These are phyloP conservation scores for Apis dorsata DNA, from an alignment of 1,140 invertebrate species.

Conservation along the genomic window DNA sequence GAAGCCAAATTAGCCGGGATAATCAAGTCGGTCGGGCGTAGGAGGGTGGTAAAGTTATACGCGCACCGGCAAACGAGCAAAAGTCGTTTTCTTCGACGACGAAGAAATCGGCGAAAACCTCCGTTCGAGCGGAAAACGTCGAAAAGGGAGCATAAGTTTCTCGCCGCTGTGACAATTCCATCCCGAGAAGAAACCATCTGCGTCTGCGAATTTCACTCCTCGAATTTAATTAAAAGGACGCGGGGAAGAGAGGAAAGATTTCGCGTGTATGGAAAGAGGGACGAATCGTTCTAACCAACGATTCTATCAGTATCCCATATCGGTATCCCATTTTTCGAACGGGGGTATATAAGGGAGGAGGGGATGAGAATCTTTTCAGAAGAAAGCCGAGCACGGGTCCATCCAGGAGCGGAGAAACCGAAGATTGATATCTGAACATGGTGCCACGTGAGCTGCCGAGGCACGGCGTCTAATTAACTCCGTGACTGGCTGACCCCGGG, in stretches of 20 bases:
- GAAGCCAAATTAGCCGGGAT: conserved; percentile 69
- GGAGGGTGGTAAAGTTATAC: conserved; percentile 51
- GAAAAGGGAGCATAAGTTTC: background rate
- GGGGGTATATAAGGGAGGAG: background rate
- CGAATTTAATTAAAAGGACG: conserved; percentile 25
- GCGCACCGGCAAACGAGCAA: conserved; percentile 24
- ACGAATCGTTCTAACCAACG: conserved; percentile 20
- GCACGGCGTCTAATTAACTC: conserved; percentile 79
- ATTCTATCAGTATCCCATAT: conserved; percentile 41
- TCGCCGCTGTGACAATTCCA: background rate
- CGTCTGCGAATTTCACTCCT: background rate
- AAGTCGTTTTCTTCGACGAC: conserved; percentile 57
- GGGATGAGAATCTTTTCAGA: conserved; percentile 38
- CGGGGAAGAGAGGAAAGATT: background rate
- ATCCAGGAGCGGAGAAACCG: conserved; percentile 54
- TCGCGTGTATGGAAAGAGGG: background rate
- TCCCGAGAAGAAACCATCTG: too few species aligned
- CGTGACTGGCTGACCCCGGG: conserved; percentile 78
- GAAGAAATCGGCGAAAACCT: conserved; percentile 31
- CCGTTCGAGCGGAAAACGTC: background rate
- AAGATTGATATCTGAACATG: conserved; percentile 67
- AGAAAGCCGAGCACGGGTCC: conserved; percentile 56
- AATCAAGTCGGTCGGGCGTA: conserved; percentile 59
- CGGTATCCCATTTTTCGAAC: conserved; percentile 38
- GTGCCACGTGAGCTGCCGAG: conserved; percentile 69